These are phyloP conservation scores for Aleadryas rufinucha DNA, from an alignment of 2,113 vertebrate species.

Conservation along the genomic window DNA sequence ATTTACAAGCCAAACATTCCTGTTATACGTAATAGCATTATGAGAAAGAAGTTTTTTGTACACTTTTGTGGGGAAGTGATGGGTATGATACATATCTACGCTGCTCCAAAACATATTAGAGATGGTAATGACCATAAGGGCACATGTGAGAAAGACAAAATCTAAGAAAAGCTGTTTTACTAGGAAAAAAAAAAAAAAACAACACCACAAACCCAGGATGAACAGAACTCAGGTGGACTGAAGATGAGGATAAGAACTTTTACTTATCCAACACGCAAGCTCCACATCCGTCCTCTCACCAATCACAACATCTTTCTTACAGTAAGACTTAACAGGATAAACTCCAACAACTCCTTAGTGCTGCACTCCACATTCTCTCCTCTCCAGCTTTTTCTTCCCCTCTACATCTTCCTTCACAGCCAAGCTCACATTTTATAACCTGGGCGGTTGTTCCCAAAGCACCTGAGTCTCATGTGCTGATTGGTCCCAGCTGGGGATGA, in stretches of 20 bases:
- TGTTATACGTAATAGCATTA: neutral
- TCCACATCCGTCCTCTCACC: fast-evolving
- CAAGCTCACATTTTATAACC: too few species aligned
- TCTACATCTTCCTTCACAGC: fast-evolving
- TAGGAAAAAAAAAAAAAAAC: neutral
- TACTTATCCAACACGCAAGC: fast-evolving
- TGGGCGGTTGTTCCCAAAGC: neutral
- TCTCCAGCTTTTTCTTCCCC: too few species aligned
- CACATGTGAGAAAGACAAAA: neutral
- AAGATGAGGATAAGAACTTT: fast-evolving
- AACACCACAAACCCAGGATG: neutral
- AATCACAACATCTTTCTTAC: neutral
- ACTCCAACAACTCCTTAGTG: fast-evolving
- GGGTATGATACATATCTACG: fast-evolving
- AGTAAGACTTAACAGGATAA: neutral
- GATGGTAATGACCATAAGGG: neutral
- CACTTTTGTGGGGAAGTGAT: fast-evolving
- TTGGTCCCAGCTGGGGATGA: neutral
- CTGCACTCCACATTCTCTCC: fast-evolving
- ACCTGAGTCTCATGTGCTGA: neutral
- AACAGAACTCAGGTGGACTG: neutral
- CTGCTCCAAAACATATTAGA: neutral
- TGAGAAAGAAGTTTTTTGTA: neutral
- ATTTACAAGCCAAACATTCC: neutral
- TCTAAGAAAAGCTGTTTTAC: neutral